phyloP scores from a whole-genome alignment of 2,888 invertebrate species.

The Sepioteuthis lessoniana region DNA sequence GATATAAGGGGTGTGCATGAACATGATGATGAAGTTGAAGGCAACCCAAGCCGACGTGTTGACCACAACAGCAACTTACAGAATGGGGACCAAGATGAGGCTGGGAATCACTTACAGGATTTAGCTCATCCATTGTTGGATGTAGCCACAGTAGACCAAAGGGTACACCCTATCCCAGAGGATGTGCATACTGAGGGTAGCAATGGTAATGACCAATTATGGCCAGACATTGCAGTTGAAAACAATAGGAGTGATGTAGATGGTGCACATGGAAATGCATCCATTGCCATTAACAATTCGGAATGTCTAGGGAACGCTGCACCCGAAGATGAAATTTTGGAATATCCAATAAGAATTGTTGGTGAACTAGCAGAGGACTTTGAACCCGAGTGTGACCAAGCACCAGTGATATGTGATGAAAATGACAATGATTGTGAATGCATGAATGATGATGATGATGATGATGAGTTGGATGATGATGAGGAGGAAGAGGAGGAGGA shows the following conservation, averaged over 20 bases:
- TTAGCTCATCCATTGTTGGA: not conserved
- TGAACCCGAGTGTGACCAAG: slow-evolving; percentile 64
- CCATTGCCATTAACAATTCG: not conserved
- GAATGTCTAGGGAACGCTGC: not conserved
- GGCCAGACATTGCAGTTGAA: not conserved
- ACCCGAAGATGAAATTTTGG: slow-evolving; percentile 36
- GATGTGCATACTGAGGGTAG: not conserved
- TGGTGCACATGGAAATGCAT: not conserved
- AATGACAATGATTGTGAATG: slow-evolving; percentile 35
- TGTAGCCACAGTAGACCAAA: not conserved
- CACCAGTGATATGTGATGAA: slow-evolving; percentile 40
- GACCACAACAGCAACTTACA: not conserved
- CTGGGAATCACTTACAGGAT: not conserved
- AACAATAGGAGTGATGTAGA: not conserved
- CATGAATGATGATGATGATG: not conserved
- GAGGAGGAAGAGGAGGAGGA: not conserved
- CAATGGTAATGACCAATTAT: not conserved
- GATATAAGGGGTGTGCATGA: slow-evolving; percentile 41
- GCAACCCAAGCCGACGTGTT: not conserved
- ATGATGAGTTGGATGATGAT: not conserved
- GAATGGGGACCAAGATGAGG: not conserved
- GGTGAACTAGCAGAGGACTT: slow-evolving; percentile 53
- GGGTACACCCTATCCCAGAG: not conserved
- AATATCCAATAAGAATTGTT: not conserved
- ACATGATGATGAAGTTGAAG: not conserved